These are phyloP conservation scores for Sphaerophoria rueppellii DNA, from an alignment of 2,888 invertebrate species.

Conservation along the genomic window DNA sequence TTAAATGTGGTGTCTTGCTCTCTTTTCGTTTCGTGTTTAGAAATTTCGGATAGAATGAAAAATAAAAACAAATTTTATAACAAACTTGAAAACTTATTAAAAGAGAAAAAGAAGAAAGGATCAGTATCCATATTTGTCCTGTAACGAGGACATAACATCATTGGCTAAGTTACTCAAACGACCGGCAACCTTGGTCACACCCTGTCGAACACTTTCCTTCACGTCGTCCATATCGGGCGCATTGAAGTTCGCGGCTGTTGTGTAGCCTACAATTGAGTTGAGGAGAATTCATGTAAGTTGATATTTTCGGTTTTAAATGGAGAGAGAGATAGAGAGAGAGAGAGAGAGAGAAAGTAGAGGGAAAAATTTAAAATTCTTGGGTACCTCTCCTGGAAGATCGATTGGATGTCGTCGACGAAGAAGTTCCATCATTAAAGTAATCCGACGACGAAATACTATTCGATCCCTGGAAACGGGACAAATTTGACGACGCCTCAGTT, in stretches of 20 bases:
- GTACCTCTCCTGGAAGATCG: slow-evolving; percentile 70
- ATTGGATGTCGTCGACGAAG: slow-evolving; percentile 77
- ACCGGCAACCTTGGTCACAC: slow-evolving; percentile 99
- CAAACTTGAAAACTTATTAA: slow-evolving; percentile 27
- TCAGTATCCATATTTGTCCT: slow-evolving; percentile 89
- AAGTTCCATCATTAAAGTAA: slow-evolving; percentile 89
- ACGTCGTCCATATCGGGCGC: slow-evolving; percentile 96
- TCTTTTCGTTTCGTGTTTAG: slow-evolving; percentile 35
- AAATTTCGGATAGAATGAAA: slow-evolving; percentile 27
- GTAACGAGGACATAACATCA: slow-evolving; percentile 96
- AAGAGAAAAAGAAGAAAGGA: slow-evolving; percentile 73
- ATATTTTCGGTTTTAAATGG: slow-evolving; percentile 9
- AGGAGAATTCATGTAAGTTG: slow-evolving; percentile 16
- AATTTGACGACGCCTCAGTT: slow-evolving; percentile 85
- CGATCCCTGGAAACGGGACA: slow-evolving; percentile 94
- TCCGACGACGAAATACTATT: slow-evolving; percentile 98
- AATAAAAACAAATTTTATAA: slow-evolving; percentile 12
- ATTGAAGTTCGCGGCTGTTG: slow-evolving; percentile 81
- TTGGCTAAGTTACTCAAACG: slow-evolving; percentile 96
- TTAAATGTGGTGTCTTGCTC: slow-evolving; percentile 22
- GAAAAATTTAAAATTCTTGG: background rate
- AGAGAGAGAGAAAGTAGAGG: background rate
- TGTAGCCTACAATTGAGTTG: slow-evolving; percentile 76
- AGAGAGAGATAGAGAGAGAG: background rate
- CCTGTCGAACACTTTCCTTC: slow-evolving; percentile 97